phyloP scores from a whole-genome alignment of 1,140 invertebrate genomes.

The Hestina assimilis region DNA sequence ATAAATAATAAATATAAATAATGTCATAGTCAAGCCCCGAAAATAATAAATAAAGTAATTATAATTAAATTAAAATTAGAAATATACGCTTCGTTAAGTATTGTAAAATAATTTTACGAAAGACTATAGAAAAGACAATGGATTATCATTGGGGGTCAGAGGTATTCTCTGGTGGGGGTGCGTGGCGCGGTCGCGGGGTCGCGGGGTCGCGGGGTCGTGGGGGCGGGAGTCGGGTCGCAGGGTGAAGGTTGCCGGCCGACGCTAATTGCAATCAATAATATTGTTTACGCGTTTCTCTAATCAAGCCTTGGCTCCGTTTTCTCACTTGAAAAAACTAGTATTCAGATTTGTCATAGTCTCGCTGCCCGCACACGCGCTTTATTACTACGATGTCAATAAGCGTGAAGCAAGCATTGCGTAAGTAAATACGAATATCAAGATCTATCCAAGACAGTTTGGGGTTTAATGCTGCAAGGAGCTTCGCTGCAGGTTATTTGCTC shows the following conservation, averaged over 20 bases:
- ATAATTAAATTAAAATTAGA: too few relatives aligned
- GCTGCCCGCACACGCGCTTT: conserved; percentile 4
- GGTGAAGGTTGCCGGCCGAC: conserved; percentile 5
- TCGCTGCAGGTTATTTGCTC: too few relatives aligned
- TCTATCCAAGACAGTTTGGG: too few relatives aligned
- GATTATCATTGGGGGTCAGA: not conserved
- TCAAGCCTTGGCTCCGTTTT: conserved; percentile 39
- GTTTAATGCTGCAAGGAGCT: too few relatives aligned
- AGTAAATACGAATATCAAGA: not conserved
- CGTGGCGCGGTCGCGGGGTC: not conserved
- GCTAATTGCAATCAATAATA: conserved; percentile 36
- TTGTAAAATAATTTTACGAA: not conserved
- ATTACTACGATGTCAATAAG: not conserved
- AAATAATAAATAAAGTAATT: too few relatives aligned
- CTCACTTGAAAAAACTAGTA: conserved; percentile 31
- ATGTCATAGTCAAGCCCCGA: too few relatives aligned
- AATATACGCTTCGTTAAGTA: too few relatives aligned
- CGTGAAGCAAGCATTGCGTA: not conserved
- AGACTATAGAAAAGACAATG: not conserved
- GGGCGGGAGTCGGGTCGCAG: not conserved
- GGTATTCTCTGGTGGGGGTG: not conserved
- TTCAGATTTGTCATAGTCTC: conserved; percentile 29
- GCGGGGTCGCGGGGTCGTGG: not conserved
- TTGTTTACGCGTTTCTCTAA: conserved; percentile 29
- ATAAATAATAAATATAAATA: too few relatives aligned